These are phyloP conservation scores for Potamarius usumacintae DNA, from an alignment of 2,113 vertebrate genomes.

Conservation along the genomic window DNA sequence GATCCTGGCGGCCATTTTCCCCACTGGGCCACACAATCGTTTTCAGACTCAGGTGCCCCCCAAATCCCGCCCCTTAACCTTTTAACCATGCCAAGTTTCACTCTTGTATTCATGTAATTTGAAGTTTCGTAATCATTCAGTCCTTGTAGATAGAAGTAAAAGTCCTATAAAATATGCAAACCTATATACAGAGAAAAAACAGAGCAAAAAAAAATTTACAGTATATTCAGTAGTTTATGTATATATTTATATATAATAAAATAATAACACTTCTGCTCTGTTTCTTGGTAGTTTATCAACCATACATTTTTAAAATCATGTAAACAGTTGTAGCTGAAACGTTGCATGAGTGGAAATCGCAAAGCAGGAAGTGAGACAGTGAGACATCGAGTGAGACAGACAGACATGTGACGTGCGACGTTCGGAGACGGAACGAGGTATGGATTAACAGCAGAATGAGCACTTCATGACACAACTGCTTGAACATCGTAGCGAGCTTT, in stretches of 20 bases:
- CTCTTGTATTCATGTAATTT: constrained; percentile 57
- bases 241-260: constrained; percentile 79
- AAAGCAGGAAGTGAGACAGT: constrained; percentile 13
- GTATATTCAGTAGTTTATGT: constrained; percentile 80
- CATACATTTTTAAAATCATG: constrained; percentile 78
- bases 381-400: neutral
- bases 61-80: constrained; percentile 73
- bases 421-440: constrained; percentile 8
- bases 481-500: constrained; percentile 41
- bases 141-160: constrained; percentile 99
- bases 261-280: constrained; percentile 95
- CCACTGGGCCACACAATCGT: neutral
- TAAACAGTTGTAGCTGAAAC: constrained; percentile 97
- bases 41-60: constrained; percentile 59
- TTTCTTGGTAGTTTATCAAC: constrained; percentile 76
- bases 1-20: constrained; percentile 42
- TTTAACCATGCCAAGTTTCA: constrained; percentile 74
- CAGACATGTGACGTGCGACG: neutral
- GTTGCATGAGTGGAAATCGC: constrained; percentile 51
- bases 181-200: constrained; percentile 99
- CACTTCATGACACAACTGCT: constrained; percentile 19
- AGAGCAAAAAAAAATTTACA: constrained; percentile 77
- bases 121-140: constrained; percentile 72
- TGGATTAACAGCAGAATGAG: constrained; percentile 22
- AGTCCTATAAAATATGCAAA: constrained; percentile 99